Evolutionary conservation across 2,797 vertebrate genomes (phyloP).

Genomic region (Carcharodon carcharias): DNA sequence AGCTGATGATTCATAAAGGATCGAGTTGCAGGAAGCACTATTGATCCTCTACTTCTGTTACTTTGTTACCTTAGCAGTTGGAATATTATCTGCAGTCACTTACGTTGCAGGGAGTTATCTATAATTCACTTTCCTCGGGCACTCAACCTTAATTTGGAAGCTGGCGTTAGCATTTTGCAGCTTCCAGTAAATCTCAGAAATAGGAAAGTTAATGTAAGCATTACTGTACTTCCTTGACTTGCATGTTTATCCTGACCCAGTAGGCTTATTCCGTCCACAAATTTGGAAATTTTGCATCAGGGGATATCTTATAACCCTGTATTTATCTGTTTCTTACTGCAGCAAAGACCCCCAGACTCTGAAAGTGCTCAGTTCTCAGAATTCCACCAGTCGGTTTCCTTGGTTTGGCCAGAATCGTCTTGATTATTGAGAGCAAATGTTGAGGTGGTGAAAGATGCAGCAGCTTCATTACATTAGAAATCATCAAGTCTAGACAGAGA

Average conservation of each 20-base stretch:
- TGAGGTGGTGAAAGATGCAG: conserved; percentile 22
- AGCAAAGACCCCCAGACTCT: not conserved
- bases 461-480: conserved; percentile 24
- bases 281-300: not conserved
- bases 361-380: not conserved
- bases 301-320: not conserved
- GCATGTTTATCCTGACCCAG: not conserved
- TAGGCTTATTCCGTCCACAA: not conserved
- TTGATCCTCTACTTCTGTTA: not conserved
- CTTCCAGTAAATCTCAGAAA: not conserved
- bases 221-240: not conserved
- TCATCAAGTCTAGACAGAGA: conserved; percentile 36
- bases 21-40: not conserved
- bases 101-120: not conserved
- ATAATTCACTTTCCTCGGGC: not conserved
- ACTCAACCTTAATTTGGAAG: not conserved
- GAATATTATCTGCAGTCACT: not conserved
- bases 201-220: not conserved
- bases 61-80: not conserved
- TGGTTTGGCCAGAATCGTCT: not conserved
- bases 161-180: not conserved
- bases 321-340: not conserved
- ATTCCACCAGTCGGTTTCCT: not conserved
- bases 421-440: not conserved
- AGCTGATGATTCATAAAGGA: not conserved